A percentile compares a stretch with the other conserved stretches of the same genome.
Evolutionary conservation across 1,140 invertebrate genomes (phyloP).

Genomic region (Goniozus legneri): DNA sequence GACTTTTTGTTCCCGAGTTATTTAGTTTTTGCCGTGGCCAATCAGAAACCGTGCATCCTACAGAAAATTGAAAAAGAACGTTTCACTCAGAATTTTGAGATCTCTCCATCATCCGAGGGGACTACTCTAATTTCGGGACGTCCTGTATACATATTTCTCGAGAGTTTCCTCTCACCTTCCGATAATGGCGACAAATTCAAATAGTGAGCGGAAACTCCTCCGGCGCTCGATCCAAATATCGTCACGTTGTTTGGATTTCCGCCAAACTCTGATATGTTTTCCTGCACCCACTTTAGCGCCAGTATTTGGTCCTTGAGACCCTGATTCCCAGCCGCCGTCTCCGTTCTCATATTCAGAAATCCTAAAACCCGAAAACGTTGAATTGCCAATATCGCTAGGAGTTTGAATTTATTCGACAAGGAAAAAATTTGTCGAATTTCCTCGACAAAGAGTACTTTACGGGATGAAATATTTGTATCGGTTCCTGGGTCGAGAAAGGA

Average conservation of each 20-base stretch:
- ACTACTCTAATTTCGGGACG: too few relatives aligned
- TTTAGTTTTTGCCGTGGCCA: too few relatives aligned
- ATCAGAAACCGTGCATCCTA: too few relatives aligned
- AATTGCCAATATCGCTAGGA: not conserved
- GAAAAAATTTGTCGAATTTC: not conserved
- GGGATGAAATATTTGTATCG: not conserved
- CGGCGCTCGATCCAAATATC: not conserved
- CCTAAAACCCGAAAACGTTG: not conserved
- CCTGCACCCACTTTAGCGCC: not conserved
- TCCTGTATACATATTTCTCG: too few relatives aligned
- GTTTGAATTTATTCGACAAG: not conserved
- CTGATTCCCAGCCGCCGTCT: not conserved
- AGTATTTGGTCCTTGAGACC: not conserved
- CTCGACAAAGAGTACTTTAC: not conserved
- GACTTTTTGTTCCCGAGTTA: too few relatives aligned
- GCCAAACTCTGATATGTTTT: not conserved
- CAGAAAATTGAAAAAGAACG: too few relatives aligned
- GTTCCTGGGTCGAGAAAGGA: not conserved
- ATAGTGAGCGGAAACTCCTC: constrained; percentile 39
- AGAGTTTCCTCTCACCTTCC: constrained; percentile 28
- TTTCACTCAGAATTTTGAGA: too few relatives aligned
- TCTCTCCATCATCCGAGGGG: too few relatives aligned
- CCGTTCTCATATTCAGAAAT: not conserved
- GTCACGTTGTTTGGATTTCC: not conserved
- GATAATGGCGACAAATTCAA: constrained; percentile 26